Conservation (phyloP, 2,797 vertebrate species). For the Liparis tanakae region DNA sequence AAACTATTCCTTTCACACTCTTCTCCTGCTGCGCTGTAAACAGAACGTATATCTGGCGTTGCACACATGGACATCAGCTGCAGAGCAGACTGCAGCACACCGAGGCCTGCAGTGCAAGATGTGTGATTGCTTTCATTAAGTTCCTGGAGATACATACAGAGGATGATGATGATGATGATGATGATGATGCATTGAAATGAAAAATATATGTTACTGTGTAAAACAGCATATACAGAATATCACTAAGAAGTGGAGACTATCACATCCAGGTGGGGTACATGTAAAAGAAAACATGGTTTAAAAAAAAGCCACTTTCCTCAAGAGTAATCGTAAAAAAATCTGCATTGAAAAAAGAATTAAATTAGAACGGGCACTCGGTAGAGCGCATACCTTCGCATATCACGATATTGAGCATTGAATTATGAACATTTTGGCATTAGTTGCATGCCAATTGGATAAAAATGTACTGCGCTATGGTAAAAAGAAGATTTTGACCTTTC, state of each 20-base stretch:
- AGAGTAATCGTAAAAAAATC: background rate
- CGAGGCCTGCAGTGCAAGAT: background rate
- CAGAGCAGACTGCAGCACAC: slow-evolving; percentile 4
- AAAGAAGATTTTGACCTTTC: too few relatives aligned
- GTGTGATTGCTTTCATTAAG: background rate
- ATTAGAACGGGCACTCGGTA: too few relatives aligned
- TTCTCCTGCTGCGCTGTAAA: background rate
- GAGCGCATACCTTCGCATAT: too few relatives aligned
- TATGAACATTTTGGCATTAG: too few relatives aligned
- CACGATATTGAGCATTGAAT: too few relatives aligned
- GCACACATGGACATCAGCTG: slow-evolving; percentile 3
- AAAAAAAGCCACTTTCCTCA: background rate
- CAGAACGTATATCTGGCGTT: background rate
- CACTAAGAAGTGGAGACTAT: background rate
- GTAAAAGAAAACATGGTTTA: background rate
- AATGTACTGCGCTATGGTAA: too few relatives aligned
- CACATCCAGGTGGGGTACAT: background rate
- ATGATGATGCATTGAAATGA: background rate
- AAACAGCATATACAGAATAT: background rate
- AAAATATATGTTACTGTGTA: background rate
- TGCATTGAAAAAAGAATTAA: background rate
- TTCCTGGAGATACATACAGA: slow-evolving; percentile 1
- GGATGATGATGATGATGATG: background rate
- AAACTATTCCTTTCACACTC: background rate
- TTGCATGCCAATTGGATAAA: too few relatives aligned